Evolutionary conservation across 2,888 invertebrate species (phyloP), one percentile per base, ranked within the genome.

Genomic region (Gandaritis pyraliata): DNA sequence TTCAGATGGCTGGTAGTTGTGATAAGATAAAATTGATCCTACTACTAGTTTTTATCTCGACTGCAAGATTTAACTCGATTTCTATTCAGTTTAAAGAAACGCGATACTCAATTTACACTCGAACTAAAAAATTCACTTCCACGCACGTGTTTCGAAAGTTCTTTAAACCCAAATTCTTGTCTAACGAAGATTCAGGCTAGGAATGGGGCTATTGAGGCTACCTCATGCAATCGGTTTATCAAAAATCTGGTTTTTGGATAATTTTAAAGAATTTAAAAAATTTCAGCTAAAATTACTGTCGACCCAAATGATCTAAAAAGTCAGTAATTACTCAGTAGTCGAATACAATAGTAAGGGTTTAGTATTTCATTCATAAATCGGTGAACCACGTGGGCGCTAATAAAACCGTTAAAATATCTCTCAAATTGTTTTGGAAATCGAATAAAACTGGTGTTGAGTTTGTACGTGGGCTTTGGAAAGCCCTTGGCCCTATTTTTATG

Each of bases 281-380:
- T n/a, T n/a, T n/a, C n/a, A n/a, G n/a, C n/a, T n/a, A n/a, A n/a
- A n/a, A n/a, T n/a, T n/a, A n/a, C n/a, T n/a, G n/a, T n/a, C n/a
- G n/a, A n/a, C n/a, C n/a, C n/a, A n/a, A n/a, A n/a, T n/a, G n/a
- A n/a, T n/a, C n/a, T n/a, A n/a, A n/a, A n/a, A n/a, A n/a, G n/a
- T n/a, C n/a, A n/a, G n/a, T 2, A 3, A 18, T 11, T 45, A 1
- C 45, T 18, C 6, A 11, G 8, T 18, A 33, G 33, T 46, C 0
- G 15, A 29, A 47, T 30, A 43, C 38, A 39, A 38, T 48, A 39
- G 60, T 56, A 57, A 36, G 38, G 48, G 41, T 12, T 48, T 16
- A 16, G 29, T 29, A 3, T 53, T 66, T 74, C 75, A 78, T 79
- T 75, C 71, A 77, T 69, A 62, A 64, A 63, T 65, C 58, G 51